These are phyloP conservation scores for Atherinomorus stipes DNA, from an alignment of 2,113 vertebrate genomes.

Conservation along the genomic window DNA sequence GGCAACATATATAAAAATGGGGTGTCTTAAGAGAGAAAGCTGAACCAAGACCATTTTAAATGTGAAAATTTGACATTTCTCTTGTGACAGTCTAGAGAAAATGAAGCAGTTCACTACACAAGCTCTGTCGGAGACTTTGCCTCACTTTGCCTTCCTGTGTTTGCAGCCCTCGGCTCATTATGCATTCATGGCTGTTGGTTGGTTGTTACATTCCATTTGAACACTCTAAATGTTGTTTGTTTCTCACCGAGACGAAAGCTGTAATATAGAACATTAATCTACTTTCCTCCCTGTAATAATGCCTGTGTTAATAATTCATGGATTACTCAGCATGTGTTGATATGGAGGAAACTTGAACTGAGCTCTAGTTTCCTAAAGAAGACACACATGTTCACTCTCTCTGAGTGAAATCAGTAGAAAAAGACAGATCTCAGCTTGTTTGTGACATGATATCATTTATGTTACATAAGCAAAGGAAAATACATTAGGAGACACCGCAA, in stretches of 20 bases:
- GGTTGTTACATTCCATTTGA: conserved; percentile 22
- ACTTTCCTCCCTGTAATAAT: conserved; percentile 39
- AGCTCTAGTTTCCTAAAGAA: conserved; percentile 15
- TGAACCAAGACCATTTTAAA: too few relatives aligned
- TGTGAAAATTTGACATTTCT: too few relatives aligned
- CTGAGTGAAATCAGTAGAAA: conserved; percentile 3
- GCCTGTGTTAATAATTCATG: conserved; percentile 52
- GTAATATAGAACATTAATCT: conserved; percentile 44
- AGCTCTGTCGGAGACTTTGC: not conserved
- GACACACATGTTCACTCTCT: conserved; percentile 3
- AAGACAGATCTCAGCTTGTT: conserved; percentile 10
- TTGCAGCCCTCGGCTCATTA: conserved; percentile 31
- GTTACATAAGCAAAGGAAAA: conserved; percentile 47
- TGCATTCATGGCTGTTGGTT: conserved; percentile 24
- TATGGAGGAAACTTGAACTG: not conserved
- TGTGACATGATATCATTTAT: conserved; percentile 57
- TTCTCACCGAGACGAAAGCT: conserved; percentile 9
- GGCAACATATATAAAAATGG: too few relatives aligned
- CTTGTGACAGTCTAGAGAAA: too few relatives aligned
- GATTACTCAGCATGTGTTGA: conserved; percentile 49
- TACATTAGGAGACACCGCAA: conserved; percentile 49
- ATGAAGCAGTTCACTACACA: too few relatives aligned
- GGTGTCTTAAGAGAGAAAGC: too few relatives aligned
- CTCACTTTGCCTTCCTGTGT: not conserved
- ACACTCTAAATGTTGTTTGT: conserved; percentile 31